Base-by-base conservation (phyloP, 2,797 vertebrate genomes). In the Myotis planiceps region DNA sequence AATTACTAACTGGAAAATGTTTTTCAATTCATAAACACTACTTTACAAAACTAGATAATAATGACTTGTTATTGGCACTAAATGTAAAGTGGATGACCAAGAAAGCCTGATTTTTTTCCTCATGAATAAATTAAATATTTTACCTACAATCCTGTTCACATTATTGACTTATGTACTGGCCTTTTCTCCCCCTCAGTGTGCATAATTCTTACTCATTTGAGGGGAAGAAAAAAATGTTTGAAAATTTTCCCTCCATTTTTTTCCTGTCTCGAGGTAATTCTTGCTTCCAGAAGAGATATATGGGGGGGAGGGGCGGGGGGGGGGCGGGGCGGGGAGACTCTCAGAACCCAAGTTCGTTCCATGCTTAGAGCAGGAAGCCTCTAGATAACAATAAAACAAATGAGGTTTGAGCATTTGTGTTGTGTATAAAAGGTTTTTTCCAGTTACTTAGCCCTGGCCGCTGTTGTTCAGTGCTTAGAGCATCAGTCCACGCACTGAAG, bases 21-120 rank as follows among this genome's bases (percentile, higher is more conserved):
- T 79, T 80, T 58, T 39, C 23, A 79, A 3, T 76, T 69, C 66
- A 6, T 53, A 75, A 80, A 47, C 37, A 82, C 34, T 63, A 25
- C 55, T 88, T 74, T 81, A 65, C 21, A 86, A 82, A 74, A 87
- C 76, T 51, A 55, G 81, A 29, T 83, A 53, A 63, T 60, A 37
- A 75, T 9, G 14, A 12, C n/a, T 91, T 84, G 15, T 86, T 60
- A 7, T 49, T 2, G 27, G 47, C 66, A 39, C 25, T 37, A 4
- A 23, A 2, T 74, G 45, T 42, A 27, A 53, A 78, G 27, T 74
- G 16, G 32, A 10, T 39, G 32, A 14, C 29, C 10, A 51, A 51
- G 34, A 74, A 58, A 90, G 6, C 58, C n/a, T 39, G 55, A 47
- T 74, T 19, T 27, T 39, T 74, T 19, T 65, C n/a, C 34, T 18